Base-by-base conservation (phyloP, 2,113 vertebrate species). In the Scomber scombrus region DNA sequence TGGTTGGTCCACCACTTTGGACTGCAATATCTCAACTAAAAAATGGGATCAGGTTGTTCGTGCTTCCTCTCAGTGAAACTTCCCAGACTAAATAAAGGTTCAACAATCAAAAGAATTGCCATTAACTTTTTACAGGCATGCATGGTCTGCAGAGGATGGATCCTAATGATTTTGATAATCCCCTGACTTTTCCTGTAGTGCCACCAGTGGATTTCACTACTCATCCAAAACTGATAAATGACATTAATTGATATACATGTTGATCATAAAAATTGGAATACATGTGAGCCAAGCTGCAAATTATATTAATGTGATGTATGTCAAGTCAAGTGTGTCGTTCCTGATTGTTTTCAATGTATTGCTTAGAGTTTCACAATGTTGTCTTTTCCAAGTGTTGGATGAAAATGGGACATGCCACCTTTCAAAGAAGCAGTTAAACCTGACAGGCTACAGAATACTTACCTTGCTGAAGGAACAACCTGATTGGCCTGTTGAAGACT, bases 401-500 rank as follows among this genome's bases (percentile, higher is more conserved):
- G 10, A 58, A 46, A 78, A 64, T 26, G 14, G 21, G 14, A 79
- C 54, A 5, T 43, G 34, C 61, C 3, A 7, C 7, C 4, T 66
- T 26, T 26, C 23, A 26, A 2, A 61, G 7, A 31, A 82, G 50
- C 15, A 12, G 23, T 61, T 58, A 9, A 64, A 57, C 47, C 5
- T 65, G 54, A 40, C 19, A 18, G 34, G 14, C 50, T 45, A 4
- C 31, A 61, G 34, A 52, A n/a, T n/a, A 3, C 29, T 47, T 78
- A 15, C 56, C 34, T 21, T 52, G 31, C 47, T 73, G 12, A 49
- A 60, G 74, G 46, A 15, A 13, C 16, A 19, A 29, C 19, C 79
- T 75, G 68, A 77, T 85, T 76, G 72, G 79, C 50, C 21, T 5
- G 75, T 47, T 18, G 13, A 46, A 52, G 18, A 51, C 31, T 54